Evolutionary conservation across 2,888 invertebrate genomes (phyloP).

Genomic region (Scaptomyza polygonia): DNA sequence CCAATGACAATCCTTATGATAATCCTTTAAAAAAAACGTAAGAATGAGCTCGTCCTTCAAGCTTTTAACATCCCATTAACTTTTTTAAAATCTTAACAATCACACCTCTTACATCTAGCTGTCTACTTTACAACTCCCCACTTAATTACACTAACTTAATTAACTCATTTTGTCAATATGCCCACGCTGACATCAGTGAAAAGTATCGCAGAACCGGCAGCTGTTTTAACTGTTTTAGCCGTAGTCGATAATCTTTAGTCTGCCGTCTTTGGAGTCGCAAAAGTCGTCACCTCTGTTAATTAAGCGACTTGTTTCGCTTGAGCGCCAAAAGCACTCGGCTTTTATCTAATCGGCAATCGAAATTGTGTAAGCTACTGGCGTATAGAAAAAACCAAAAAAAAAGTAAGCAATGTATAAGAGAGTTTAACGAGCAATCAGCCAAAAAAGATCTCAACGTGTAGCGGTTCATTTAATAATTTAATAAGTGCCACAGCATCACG

Average conservation of each 20-base stretch:
- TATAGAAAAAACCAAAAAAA: no score
- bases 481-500: constrained; percentile 72
- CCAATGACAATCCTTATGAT: no score
- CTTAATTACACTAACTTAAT: constrained; percentile 7
- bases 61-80: neutral
- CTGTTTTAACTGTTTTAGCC: constrained; percentile 12
- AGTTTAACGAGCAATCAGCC: constrained; percentile 12
- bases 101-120: neutral
- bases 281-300: constrained; percentile 55
- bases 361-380: constrained; percentile 69
- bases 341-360: constrained; percentile 71
- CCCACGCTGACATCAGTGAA: constrained; percentile 6
- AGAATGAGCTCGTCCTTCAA: no score
- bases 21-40: no score
- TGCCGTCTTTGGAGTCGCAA: constrained; percentile 2
- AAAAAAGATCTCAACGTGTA: constrained; percentile 43
- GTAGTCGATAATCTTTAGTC: neutral
- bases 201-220: constrained; percentile 18
- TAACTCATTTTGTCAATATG: constrained; percentile 31
- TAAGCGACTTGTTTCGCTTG: constrained; percentile 62
- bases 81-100: neutral
- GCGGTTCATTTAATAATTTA: constrained; percentile 77
- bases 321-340: constrained; percentile 48
- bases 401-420: constrained; percentile 6
- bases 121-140: neutral